Evolutionary conservation across 2,113 vertebrate genomes (phyloP).

Genomic region (Columbina picui): DNA sequence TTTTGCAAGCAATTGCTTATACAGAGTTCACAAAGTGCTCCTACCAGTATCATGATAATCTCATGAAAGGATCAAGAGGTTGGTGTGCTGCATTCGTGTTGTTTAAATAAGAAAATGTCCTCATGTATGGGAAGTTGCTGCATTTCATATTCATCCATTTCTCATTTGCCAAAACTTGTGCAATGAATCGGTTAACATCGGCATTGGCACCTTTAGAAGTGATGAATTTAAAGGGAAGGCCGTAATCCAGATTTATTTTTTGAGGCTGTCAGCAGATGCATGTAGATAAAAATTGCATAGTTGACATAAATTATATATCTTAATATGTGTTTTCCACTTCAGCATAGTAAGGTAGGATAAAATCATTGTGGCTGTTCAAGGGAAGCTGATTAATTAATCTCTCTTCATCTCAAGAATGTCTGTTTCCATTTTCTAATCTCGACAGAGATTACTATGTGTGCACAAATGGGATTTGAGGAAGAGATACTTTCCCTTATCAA

Average conservation of each 20-base stretch:
- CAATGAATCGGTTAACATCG: background rate
- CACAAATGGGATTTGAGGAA: background rate
- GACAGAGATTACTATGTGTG: background rate
- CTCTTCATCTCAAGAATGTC: background rate
- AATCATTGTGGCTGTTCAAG: background rate
- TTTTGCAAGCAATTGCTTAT: background rate
- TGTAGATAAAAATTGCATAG: background rate
- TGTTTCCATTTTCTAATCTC: background rate
- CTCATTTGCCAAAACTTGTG: background rate
- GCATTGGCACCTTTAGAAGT: background rate
- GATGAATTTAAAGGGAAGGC: background rate
- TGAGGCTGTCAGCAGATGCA: background rate
- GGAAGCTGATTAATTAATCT: background rate
- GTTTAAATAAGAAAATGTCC: background rate
- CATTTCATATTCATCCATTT: background rate
- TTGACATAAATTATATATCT: background rate
- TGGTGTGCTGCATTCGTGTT: background rate
- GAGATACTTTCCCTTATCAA: background rate
- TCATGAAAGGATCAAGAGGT: background rate
- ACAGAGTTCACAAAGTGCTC: background rate
- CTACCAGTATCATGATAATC: background rate
- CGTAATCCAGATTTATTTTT: background rate
- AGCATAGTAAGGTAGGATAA: background rate
- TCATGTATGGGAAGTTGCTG: background rate
- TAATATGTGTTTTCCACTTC: background rate